Conservation (phyloP, 2,113 vertebrate genomes). For the Procavia capensis region DNA sequence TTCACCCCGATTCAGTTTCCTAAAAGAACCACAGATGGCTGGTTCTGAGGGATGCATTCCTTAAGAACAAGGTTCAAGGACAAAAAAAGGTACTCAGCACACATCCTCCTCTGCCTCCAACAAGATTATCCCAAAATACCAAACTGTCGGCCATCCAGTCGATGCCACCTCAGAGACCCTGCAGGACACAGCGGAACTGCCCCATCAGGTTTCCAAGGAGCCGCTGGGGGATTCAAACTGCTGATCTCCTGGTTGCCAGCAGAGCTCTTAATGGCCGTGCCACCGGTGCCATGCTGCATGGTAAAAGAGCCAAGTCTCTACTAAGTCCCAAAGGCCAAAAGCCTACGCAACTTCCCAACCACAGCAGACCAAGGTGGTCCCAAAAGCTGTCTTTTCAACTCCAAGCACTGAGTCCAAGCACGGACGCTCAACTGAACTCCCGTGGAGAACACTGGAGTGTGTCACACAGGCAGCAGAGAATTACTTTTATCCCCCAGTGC, state of each 20-base stretch:
- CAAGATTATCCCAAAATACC: background rate
- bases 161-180: too few relatives aligned
- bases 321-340: background rate
- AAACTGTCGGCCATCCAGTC: too few relatives aligned
- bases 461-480: background rate
- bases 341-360: background rate
- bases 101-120: background rate
- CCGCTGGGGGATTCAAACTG: too few relatives aligned
- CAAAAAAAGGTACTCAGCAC: background rate
- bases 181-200: too few relatives aligned
- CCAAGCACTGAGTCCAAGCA: background rate
- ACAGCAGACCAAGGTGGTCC: background rate
- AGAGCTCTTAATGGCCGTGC: too few relatives aligned
- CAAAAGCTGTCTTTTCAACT: background rate
- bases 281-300: background rate
- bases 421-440: background rate
- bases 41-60: background rate
- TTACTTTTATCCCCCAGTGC: background rate
- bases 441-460: accelerated
- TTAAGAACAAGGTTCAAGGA: background rate
- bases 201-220: too few relatives aligned
- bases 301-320: background rate
- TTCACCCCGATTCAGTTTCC: background rate
- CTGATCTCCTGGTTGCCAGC: too few relatives aligned
- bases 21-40: background rate